Conservation (phyloP, 2,797 vertebrate genomes). For the Poecilia wingei region DNA sequence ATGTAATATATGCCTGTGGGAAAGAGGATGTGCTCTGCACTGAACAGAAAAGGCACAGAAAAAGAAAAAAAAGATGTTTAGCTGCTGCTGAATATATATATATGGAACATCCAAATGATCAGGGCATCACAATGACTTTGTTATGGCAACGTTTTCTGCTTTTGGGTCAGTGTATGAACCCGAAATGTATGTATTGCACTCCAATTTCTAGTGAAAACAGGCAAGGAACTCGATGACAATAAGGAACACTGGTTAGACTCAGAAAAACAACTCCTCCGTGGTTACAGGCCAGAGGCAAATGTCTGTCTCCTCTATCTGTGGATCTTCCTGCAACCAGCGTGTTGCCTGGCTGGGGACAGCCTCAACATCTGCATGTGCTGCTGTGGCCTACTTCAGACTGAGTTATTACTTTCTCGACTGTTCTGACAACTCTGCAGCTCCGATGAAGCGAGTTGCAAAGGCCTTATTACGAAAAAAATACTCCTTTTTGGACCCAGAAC, state of each 20-base stretch:
- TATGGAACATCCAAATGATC: neutral
- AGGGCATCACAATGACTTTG: neutral
- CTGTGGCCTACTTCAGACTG: slow-evolving; percentile 78
- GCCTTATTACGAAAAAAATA: slow-evolving; percentile 58
- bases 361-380: slow-evolving; percentile 65
- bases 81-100: neutral
- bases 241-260: slow-evolving; percentile 44
- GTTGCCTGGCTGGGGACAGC: slow-evolving; percentile 43
- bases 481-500: slow-evolving; percentile 27
- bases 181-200: slow-evolving; percentile 12
- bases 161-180: neutral
- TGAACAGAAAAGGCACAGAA: neutral
- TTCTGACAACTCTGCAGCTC: slow-evolving; percentile 36
- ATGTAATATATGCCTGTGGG: slow-evolving; percentile 37
- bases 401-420: slow-evolving; percentile 50
- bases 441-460: slow-evolving; percentile 15
- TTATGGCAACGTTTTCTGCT: neutral
- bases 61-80: neutral
- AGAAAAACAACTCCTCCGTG: slow-evolving; percentile 43
- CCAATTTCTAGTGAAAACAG: slow-evolving; percentile 47
- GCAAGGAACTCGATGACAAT: slow-evolving; percentile 29
- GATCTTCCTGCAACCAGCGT: slow-evolving; percentile 39
- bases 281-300: slow-evolving; percentile 50
- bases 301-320: slow-evolving; percentile 45
- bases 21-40: slow-evolving; percentile 7